phyloP scores from a whole-genome alignment of 1,140 invertebrate species.

The Rhagoletis zephyria region DNA sequence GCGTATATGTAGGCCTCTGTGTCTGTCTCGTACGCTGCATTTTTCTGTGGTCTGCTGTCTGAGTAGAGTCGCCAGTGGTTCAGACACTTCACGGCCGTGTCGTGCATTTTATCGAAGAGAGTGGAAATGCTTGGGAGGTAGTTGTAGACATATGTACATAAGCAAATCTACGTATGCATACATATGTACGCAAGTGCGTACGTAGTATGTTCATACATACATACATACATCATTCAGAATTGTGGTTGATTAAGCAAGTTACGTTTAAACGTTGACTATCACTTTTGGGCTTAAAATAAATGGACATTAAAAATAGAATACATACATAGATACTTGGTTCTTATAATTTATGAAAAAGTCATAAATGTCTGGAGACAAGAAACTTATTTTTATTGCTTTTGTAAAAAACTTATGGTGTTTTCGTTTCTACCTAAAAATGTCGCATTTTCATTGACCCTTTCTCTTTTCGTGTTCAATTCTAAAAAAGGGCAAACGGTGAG shows the following conservation, averaged over 20 bases:
- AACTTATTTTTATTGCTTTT: too few species aligned
- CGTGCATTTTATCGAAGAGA: conserved; percentile 3
- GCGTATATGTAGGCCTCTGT: neutral
- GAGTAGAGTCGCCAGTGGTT: conserved; percentile 8
- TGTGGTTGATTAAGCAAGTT: conserved; percentile 34
- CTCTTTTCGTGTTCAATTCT: too few species aligned
- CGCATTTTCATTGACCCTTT: too few species aligned
- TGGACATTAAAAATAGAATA: neutral
- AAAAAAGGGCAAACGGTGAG: too few species aligned
- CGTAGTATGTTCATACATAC: neutral
- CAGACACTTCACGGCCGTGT: neutral
- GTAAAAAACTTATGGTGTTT: too few species aligned
- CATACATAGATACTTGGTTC: too few species aligned
- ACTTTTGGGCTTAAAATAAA: neutral
- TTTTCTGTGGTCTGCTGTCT: neutral
- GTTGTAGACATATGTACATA: neutral
- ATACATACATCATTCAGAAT: too few species aligned
- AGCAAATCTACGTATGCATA: neutral
- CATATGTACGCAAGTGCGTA: too few species aligned
- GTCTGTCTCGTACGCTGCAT: neutral
- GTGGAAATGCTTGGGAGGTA: neutral
- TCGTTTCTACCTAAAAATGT: too few species aligned
- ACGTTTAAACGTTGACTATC: neutral
- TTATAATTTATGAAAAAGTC: too few species aligned
- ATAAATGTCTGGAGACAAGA: too few species aligned